Base-by-base conservation (phyloP, 2,797 vertebrate genomes). In the Sebastes baramenuke region DNA sequence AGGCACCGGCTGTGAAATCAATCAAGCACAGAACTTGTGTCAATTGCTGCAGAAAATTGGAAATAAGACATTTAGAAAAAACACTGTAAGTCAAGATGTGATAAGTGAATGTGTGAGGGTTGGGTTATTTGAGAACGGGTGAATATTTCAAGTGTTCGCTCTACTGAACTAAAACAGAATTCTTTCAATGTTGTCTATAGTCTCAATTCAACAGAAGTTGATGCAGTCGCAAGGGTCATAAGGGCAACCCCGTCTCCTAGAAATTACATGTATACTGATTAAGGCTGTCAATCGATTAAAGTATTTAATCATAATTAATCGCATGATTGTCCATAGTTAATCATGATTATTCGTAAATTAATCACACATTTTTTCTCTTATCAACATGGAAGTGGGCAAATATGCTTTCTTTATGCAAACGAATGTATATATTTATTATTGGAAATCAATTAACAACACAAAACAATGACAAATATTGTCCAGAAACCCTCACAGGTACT, bases 1-100 rank as follows among this genome's bases (percentile, higher is more conserved):
- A 72, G 82, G 81, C 67, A 64, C 42, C 30, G 1, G 32, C 55
- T 11, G 72, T 10, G 25, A 59, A 93, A 90, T 93, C 85, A 91
- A 83, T 89, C 92, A 93, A 61, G 46, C 77, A 46, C 77, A 78
- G 49, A 84, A 79, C 70, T 82, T 55, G 49, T 75, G 81, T 87
- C 83, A 83, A 81, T 75, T 75, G 69, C 68, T 38, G 67, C 24
- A 46, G 27, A 70, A 69, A 75, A 73, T 77, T 84, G 56, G 72
- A 87, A 90, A 79, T 62, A 76, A 65, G 70, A 86, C 79, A 81
- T 84, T 81, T 66, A 64, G 49, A 62, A 76, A 77, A 76, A 77
- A 78, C 24, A 79, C 60, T 59, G 58, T 30, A 56, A 24, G 42
- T 84, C 54, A 2, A 78, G 68, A 84, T 74, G 36, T 70, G 56